Conservation (phyloP, 2,888 invertebrate species). For the Ethmia dodecea region DNA sequence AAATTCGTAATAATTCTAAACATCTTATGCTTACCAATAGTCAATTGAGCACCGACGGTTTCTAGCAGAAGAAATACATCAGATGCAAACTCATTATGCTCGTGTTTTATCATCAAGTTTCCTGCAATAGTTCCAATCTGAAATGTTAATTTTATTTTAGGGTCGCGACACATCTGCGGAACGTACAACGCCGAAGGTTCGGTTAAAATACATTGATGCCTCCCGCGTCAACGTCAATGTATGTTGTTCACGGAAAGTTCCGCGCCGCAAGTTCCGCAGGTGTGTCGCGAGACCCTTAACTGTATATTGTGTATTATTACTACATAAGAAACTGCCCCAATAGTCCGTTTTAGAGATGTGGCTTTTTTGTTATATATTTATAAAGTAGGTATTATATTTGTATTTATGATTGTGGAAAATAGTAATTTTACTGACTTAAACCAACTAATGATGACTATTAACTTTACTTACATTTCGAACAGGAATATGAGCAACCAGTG, state of each 20-base stretch:
- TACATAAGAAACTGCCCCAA: too few species aligned
- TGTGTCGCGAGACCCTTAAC: too few species aligned
- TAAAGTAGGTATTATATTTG: too few species aligned
- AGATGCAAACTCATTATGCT: conserved; percentile 80
- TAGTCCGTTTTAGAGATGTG: too few species aligned
- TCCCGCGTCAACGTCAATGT: not conserved
- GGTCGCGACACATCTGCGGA: too few species aligned
- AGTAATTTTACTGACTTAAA: not conserved
- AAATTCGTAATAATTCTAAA: not conserved
- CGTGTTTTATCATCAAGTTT: conserved; percentile 81
- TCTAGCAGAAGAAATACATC: conserved; percentile 80
- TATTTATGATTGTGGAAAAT: too few species aligned
- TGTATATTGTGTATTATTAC: too few species aligned
- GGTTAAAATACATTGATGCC: too few species aligned
- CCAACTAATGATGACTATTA: not conserved
- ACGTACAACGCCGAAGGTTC: too few species aligned
- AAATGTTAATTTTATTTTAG: conserved; percentile 21
- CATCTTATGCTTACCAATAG: conserved; percentile 55
- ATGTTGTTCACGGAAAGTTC: too few species aligned
- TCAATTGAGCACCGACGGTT: conserved; percentile 67
- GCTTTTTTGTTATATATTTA: too few species aligned
- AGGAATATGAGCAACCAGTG: conserved; percentile 83
- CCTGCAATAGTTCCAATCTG: conserved; percentile 81
- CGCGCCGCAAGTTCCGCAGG: too few species aligned
- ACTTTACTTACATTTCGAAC: conserved; percentile 81